Evolutionary conservation across 2,797 vertebrate species (phyloP).

Genomic region (Botia kubotai): DNA sequence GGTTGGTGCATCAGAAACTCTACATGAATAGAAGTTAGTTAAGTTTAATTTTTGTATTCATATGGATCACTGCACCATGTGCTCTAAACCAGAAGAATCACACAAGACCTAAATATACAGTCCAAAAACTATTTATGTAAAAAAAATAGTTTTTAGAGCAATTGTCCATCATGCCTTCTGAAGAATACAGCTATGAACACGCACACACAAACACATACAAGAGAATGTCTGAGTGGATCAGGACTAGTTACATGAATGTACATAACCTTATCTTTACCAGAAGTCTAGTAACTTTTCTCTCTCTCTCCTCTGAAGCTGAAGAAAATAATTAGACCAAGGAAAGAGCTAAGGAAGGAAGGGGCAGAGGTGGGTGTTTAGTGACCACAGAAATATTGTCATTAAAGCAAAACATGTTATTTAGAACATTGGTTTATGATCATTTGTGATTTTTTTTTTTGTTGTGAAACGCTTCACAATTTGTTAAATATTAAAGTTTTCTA

Average conservation of each 20-base stretch:
- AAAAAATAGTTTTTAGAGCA: background rate
- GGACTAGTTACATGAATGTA: background rate
- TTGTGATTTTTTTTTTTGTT: background rate
- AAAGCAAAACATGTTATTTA: constrained; percentile 10
- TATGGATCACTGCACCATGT: background rate
- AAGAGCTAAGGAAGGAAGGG: constrained; percentile 67
- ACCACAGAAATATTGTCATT: background rate
- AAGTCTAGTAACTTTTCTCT: background rate
- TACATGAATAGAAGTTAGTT: background rate
- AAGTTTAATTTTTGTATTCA: constrained; percentile 2
- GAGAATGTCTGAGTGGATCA: background rate
- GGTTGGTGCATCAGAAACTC: constrained; percentile 14
- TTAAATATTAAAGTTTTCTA: background rate
- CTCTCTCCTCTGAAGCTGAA: constrained; percentile 82
- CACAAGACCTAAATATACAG: background rate
- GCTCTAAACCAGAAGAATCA: background rate
- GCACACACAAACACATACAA: background rate
- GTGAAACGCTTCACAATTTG: background rate
- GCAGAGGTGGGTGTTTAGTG: constrained; percentile 64
- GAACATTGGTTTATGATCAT: background rate
- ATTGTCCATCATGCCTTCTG: background rate
- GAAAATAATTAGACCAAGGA: constrained; percentile 89
- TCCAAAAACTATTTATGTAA: background rate
- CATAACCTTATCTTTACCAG: background rate
- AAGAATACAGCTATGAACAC: background rate